phyloP scores from a whole-genome alignment of 2,113 vertebrate genomes.

The Cottus gobio region DNA sequence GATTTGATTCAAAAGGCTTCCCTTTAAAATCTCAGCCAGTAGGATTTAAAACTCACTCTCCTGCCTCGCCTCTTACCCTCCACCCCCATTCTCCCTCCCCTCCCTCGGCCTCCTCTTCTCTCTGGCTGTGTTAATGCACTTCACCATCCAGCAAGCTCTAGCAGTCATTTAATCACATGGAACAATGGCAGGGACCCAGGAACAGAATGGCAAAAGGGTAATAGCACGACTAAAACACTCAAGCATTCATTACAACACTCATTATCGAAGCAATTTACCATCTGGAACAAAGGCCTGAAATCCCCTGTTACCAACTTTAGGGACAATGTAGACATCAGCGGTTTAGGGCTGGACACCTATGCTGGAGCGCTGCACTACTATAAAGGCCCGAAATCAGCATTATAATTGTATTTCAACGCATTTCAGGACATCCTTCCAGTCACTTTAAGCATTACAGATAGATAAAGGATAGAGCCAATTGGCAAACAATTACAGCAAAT shows the following conservation, averaged over 20 bases:
- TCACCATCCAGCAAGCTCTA: slow-evolving; percentile 46
- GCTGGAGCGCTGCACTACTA: background rate
- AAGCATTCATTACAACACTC: slow-evolving; percentile 46
- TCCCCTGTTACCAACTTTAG: slow-evolving; percentile 41
- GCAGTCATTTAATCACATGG: slow-evolving; percentile 75
- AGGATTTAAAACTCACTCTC: slow-evolving; percentile 82
- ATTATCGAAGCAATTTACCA: slow-evolving; percentile 57
- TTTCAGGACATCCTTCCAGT: slow-evolving; percentile 14
- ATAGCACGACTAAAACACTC: slow-evolving; percentile 58
- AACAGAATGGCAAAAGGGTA: slow-evolving; percentile 69
- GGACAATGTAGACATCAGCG: slow-evolving; percentile 4
- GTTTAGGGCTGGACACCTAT: slow-evolving; percentile 22
- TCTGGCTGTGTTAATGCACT: slow-evolving; percentile 69
- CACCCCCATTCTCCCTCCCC: background rate
- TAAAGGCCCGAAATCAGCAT: background rate
- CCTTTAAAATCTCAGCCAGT: slow-evolving; percentile 82
- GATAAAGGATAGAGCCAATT: slow-evolving; percentile 15
- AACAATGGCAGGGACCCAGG: slow-evolving; percentile 62
- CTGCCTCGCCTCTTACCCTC: slow-evolving; percentile 52
- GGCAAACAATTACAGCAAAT: slow-evolving; percentile 53
- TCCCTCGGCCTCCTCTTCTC: slow-evolving; percentile 18
- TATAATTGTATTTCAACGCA: background rate
- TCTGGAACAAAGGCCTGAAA: slow-evolving; percentile 62
- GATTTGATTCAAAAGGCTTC: slow-evolving; percentile 85
- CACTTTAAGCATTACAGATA: slow-evolving; percentile 1